Base-by-base conservation (phyloP, 2,888 invertebrate genomes). In the Nesidiocoris tenuis region DNA sequence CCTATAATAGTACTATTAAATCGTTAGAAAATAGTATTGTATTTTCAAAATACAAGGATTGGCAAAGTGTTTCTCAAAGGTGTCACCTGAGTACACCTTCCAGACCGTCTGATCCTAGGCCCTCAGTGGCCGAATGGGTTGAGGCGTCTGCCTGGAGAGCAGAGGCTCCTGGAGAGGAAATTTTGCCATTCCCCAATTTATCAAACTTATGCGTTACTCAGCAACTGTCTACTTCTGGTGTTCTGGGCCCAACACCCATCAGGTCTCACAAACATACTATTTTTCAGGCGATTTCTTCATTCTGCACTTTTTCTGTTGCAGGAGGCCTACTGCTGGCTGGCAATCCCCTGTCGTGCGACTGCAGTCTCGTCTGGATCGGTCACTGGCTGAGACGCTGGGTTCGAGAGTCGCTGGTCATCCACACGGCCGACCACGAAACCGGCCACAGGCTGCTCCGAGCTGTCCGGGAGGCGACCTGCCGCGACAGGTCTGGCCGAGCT, bases 361-460 rank as follows among this genome's bases (percentile, higher is more conserved):
- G 95, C 82, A 92, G 93, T 79, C 86, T 95, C 79, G 92, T 94
- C 22, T 95, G 95, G 95, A 87, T 95, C 77, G 94, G 95, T 1
- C 90, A 93, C 77, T 96, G 95, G 95, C 85, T 95, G 79, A 87
- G 95, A 17, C 87, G 95, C 65, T 95, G 95, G 95, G 87, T 94
- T 74, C 87, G 95, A 39, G 95, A 96, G 83, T 92, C 93, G 71
- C 90, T 91, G 24, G 90, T 91, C 82, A 89, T 91, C 64, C 91
- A 91, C 82, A 89, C 90, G 75, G 89, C 88, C 77, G 81, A 85
- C 74, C 82, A 84, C 74, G 84, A 84, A 81, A 82, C 83, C 59
- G 83, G 84, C 12, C 82, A 84, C 78, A 83, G 84, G 76, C 83
- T 87, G 81, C 84, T 85, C 79, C 83, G 84, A 77, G 82, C 85